Evolutionary conservation across 2,113 vertebrate species (phyloP), one percentile per base, ranked within the genome.

Genomic region (Aspidoscelis tigris): DNA sequence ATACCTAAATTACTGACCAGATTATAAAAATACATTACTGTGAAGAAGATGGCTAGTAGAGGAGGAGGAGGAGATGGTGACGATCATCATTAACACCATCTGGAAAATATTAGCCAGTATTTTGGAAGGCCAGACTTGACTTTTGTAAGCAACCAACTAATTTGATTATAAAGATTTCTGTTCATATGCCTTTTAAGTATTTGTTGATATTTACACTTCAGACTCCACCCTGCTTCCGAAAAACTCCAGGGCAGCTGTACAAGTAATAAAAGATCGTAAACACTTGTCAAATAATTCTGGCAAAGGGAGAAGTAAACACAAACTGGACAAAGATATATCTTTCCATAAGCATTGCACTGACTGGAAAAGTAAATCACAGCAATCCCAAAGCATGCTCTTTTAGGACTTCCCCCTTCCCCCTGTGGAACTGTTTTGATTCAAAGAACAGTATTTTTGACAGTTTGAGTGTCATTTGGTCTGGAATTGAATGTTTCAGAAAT

Each of bases 401-500:
- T 55, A 55, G 33, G 33, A 33, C 33, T 33, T 33, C 33, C 33
- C 33, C 33, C 33, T 33, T 33, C 1, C 33, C 33, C 33, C 53
- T 55, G 53, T 55, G 53, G 55, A 55, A 55, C 55, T 55, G 9
- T 14, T 55, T 55, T 55, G 53, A 39, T 21, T 21, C n/a, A 73
- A 72, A 9, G 21, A 61, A 22, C 33, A 82, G 81, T 70, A 10
- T 61, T 86, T 88, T 78, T 83, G 66, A 7, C 5, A 80, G 76
- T 64, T 39, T 43, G 61, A 76, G 71, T 43, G 77, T 77, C 88
- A 88, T 92, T 92, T 92, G 33, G 1, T 33, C 33, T 33, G 33
- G 33, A 33, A 33, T 33, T 33, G 33, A 33, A 33, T 33, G 87
- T 86, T 78, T 91, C 77, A 2, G 76, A 85, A 81, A 53, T 33